Conservation (phyloP, 2,113 vertebrate species). For the Artemisiospiza belli region DNA sequence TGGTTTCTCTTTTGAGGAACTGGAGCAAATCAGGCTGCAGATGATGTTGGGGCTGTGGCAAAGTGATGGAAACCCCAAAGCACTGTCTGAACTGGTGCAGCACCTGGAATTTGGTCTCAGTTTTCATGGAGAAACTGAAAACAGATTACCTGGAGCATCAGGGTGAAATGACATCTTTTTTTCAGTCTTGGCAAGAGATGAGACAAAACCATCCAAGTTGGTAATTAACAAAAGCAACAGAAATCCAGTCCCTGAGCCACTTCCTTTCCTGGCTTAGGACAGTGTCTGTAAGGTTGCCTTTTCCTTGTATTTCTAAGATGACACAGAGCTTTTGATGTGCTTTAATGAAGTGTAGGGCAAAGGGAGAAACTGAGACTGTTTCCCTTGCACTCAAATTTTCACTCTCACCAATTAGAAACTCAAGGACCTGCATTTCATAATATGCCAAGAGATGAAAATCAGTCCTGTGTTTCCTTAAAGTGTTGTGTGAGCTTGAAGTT, state of each 20-base stretch:
- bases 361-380: background rate
- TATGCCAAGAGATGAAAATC: background rate
- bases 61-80: background rate
- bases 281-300: background rate
- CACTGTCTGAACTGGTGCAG: background rate
- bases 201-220: background rate
- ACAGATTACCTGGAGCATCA: background rate
- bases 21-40: background rate
- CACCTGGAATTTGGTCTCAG: background rate
- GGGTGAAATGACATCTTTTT: background rate
- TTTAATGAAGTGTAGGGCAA: background rate
- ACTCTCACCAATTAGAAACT: background rate
- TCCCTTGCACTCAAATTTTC: background rate
- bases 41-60: background rate
- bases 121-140: background rate
- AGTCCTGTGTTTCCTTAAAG: background rate
- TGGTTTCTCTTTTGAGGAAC: background rate
- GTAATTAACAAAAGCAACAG: background rate
- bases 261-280: background rate
- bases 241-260: background rate
- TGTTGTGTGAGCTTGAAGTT: background rate
- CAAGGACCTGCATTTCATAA: background rate
- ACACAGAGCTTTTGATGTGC: background rate
- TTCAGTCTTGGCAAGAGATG: constrained; percentile 1
- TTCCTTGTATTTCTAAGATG: background rate